Evolutionary conservation across 2,888 invertebrate genomes (phyloP), one percentile per base, ranked within the genome.

Genomic region (Ectropis crepuscularia): DNA sequence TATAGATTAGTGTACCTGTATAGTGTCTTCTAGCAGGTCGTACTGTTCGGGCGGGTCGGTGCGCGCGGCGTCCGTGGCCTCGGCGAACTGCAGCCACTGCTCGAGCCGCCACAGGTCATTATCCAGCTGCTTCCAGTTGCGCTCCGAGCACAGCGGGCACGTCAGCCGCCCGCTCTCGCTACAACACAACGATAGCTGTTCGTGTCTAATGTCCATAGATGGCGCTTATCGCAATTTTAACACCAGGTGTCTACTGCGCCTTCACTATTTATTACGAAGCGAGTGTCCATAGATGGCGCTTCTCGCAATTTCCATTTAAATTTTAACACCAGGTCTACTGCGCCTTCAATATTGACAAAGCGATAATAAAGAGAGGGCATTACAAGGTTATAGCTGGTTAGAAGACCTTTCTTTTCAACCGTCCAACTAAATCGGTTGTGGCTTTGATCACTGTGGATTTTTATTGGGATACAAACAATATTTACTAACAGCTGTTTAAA

Each of bases 21-120:
- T 97, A 28, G 96, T 94, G 80, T 98, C 97, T 82, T 97, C 97
- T 8, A 98, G 89, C 37, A 95, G 94, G 76, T 98, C 97, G 73
- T 98, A 96, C 73, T 96, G 94, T 12, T 94, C 94, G 0, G 97
- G 96, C 0, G 97, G 96, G 4, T 95, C 89, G 0, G 93, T 89
- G 71, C 96, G 95, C 5, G 94, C 93, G 58, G 94, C 95, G 76
- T 97, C 96, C 0, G 95, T 96, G 38, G 96, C 96, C 86, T 98
- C 97, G 0, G 97, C 97, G 75, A 96, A 96, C 85, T 97, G 96
- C 68, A 98, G 92, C 98, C 98, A 98, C 86, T 98, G 97, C 81
- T 98, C 97, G 73, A 98, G 88, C 55, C 98, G 94, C 98, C 98
- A 98, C 39, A 98, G 93, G 85, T 98, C 98, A 80, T 97, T 97